A percentile compares a stretch with the other conserved stretches of the same genome.
These are phyloP conservation scores for Ferrisia virgata DNA, from an alignment of 2,888 invertebrate genomes.

Conservation along the genomic window DNA sequence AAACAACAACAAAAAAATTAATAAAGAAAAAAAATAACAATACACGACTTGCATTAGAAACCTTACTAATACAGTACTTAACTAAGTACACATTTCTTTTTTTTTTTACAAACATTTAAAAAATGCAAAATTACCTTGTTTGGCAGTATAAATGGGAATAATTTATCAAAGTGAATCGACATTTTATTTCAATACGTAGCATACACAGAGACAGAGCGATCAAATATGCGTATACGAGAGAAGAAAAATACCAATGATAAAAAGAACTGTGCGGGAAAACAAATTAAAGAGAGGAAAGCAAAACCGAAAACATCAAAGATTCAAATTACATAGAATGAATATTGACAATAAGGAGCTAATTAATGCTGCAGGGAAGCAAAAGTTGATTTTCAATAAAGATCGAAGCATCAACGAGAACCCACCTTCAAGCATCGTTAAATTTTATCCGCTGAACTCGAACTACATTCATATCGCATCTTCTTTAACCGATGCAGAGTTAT, in stretches of 20 bases:
- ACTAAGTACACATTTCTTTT: not conserved
- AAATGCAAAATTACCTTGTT: conserved; percentile 24
- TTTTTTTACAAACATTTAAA: not conserved
- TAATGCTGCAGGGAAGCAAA: conserved; percentile 23
- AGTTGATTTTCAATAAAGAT: conserved; percentile 3
- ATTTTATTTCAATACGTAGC: not conserved
- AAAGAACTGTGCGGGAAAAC: not conserved
- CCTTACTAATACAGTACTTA: conserved; percentile 10
- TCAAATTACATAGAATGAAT: conserved; percentile 9
- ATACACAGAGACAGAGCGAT: not conserved
- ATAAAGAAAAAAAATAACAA: conserved; percentile 15
- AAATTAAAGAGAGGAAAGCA: conserved; percentile 24
- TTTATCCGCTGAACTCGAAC: too few relatives aligned
- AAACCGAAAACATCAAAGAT: conserved; percentile 14
- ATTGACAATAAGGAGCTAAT: conserved; percentile 18
- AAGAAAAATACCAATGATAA: not conserved
- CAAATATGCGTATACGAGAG: not conserved
- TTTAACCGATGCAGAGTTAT: not conserved
- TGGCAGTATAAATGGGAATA: conserved; percentile 21
- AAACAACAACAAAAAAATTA: conserved; percentile 24
- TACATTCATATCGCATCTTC: not conserved
- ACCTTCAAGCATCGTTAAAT: not conserved
- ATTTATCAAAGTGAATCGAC: not conserved
- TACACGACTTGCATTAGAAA: conserved; percentile 30
- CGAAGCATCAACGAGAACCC: not conserved